Conservation (phyloP, 2,113 vertebrate genomes). For the human (Homo sapiens) region GRCh38 chr6:124673501-124674000, state of each 20-base stretch:
- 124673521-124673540: not conserved
- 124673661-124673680: not conserved
- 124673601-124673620: not conserved
- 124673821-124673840: not conserved
- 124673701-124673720: not conserved
- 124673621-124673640: not conserved
- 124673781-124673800: not conserved
- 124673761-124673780: not conserved
- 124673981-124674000: not conserved
- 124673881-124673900: not conserved
- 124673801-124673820: not conserved
- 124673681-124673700: not conserved
- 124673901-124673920: not conserved
- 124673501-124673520: not conserved
- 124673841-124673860: not conserved
- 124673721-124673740: not conserved
- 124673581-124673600: not conserved
- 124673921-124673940: not conserved
- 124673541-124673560: not conserved
- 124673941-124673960: not conserved
- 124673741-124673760: not conserved
- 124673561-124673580: not conserved
- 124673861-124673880: not conserved
- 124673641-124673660: not conserved
- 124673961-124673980: not conserved